phyloP scores from a whole-genome alignment of 2,113 vertebrate genomes.

The Callipepla squamata region DNA sequence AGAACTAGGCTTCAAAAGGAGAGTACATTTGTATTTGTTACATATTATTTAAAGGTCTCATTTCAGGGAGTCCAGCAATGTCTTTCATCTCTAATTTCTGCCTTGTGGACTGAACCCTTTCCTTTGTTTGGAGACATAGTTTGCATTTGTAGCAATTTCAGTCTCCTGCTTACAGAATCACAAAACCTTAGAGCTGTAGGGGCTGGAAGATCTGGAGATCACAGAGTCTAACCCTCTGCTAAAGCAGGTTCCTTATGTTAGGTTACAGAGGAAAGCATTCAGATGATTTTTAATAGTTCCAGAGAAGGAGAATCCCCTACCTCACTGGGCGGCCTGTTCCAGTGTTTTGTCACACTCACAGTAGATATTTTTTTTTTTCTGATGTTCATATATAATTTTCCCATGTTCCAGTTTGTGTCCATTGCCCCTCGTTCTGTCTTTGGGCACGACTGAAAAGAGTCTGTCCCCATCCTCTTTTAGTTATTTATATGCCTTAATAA shows the following conservation, averaged over 20 bases:
- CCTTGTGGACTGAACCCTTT: not conserved
- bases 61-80: not conserved
- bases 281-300: not conserved
- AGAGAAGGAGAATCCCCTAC: not conserved
- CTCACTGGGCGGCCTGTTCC: not conserved
- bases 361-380: not conserved
- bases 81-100: not conserved
- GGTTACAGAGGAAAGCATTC: not conserved
- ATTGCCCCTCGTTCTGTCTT: not conserved
- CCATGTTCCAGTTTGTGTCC: not conserved
- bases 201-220: too few relatives aligned
- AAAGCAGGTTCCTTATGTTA: not conserved
- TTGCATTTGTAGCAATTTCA: not conserved
- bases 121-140: not conserved
- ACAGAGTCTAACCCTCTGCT: too few relatives aligned
- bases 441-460: not conserved
- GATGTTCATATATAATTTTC: not conserved
- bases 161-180: not conserved
- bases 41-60: not conserved
- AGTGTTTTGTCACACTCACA: not conserved
- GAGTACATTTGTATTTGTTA: not conserved
- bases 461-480: not conserved
- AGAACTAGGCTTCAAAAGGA: not conserved
- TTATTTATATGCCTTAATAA: not conserved
- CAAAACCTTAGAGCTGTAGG: too few relatives aligned